phyloP scores from a whole-genome alignment of 2,113 vertebrate species.

The Candoia aspera region DNA sequence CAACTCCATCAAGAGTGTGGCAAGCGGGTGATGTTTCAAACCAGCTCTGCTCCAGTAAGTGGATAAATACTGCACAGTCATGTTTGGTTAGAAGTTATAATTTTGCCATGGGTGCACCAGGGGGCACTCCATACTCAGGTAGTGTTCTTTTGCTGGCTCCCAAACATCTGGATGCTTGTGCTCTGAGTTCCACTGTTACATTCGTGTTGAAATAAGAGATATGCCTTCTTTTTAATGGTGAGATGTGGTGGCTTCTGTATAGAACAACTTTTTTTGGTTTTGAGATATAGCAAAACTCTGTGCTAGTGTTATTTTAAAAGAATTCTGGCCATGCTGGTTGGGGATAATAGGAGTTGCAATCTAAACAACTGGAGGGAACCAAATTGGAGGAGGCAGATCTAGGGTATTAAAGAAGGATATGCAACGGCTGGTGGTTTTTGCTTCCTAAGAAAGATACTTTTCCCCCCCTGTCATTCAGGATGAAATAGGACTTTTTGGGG shows the following conservation, averaged over 20 bases:
- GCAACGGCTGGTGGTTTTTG: background rate
- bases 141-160: background rate
- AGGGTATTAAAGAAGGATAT: background rate
- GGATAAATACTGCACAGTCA: background rate
- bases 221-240: background rate
- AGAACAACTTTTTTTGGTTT: background rate
- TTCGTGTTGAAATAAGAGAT: background rate
- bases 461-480: background rate
- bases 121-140: background rate
- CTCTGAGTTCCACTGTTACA: background rate
- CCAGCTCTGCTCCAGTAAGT: background rate
- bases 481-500: background rate
- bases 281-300: background rate
- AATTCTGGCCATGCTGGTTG: background rate
- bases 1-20: background rate
- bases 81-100: background rate
- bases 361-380: background rate
- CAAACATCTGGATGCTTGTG: background rate
- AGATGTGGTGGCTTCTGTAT: background rate
- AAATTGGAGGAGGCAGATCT: background rate
- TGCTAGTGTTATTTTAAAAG: background rate
- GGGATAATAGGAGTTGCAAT: background rate
- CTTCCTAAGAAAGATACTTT: background rate
- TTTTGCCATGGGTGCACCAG: slow-evolving; percentile 13
- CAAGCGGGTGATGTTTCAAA: background rate